Evolutionary conservation across 2,888 invertebrate species (phyloP).

Genomic region (Rhyacophila evoluta): DNA sequence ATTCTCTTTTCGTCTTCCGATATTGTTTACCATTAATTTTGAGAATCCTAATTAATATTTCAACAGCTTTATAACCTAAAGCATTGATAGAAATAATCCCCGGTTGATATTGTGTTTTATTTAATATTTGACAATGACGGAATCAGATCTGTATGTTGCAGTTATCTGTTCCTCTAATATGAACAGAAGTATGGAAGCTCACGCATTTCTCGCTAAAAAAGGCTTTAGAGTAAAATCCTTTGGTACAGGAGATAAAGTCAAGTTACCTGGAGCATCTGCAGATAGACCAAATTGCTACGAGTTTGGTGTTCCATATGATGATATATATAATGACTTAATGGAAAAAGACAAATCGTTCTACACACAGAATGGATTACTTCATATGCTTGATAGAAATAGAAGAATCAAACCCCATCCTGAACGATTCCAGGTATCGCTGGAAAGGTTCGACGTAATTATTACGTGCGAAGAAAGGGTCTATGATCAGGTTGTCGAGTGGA

Average conservation of each 20-base stretch:
- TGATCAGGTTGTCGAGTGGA: slow-evolving; percentile 96
- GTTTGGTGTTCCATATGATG: slow-evolving; percentile 95
- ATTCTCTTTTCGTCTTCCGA: background rate
- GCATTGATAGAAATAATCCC: background rate
- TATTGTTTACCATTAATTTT: background rate
- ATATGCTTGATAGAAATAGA: slow-evolving; percentile 97
- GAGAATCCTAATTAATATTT: background rate
- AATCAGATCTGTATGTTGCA: slow-evolving; percentile 79
- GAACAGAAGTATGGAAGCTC: slow-evolving; percentile 99
- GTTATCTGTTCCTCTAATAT: slow-evolving; percentile 99
- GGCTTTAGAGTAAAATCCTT: slow-evolving; percentile 96
- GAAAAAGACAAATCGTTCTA: slow-evolving; percentile 93
- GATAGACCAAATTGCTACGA: slow-evolving; percentile 98
- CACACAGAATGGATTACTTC: slow-evolving; percentile 97
- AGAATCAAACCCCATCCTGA: slow-evolving; percentile 95
- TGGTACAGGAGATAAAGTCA: slow-evolving; percentile 95
- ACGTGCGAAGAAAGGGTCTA: slow-evolving; percentile 99
- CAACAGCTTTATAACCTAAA: background rate
- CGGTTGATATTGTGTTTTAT: background rate
- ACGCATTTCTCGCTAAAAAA: slow-evolving; percentile 96
- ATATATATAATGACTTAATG: slow-evolving; percentile 93
- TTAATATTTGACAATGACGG: slow-evolving; percentile 33
- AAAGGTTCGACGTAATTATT: slow-evolving; percentile 95
- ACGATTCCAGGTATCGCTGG: slow-evolving; percentile 89
- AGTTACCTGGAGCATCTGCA: slow-evolving; percentile 93